A percentile compares a stretch with the other conserved stretches of the same genome.
phyloP scores from a whole-genome alignment of 2,888 invertebrate species.

The Orthosia gracilis region DNA sequence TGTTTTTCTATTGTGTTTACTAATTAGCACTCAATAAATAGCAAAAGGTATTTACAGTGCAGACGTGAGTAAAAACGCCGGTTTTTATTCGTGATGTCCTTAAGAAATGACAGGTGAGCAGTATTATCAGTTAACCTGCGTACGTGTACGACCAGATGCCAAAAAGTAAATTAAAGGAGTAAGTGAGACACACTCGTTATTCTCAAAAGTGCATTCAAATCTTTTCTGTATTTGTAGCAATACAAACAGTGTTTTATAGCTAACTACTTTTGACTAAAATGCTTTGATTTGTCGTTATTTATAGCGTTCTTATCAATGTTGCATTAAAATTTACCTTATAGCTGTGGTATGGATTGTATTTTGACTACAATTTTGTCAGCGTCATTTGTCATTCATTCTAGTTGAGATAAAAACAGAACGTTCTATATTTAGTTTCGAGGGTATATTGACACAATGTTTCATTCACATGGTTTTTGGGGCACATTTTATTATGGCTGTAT shows the following conservation, averaged over 20 bases:
- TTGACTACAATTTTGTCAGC: not conserved
- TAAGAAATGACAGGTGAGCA: too few species aligned
- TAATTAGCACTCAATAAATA: too few species aligned
- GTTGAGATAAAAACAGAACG: not conserved
- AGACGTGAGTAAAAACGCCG: too few species aligned
- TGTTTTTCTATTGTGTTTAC: too few species aligned
- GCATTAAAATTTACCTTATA: not conserved
- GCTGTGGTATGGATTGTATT: not conserved
- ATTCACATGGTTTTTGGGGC: not conserved
- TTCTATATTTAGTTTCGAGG: conserved; percentile 20
- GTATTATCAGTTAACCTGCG: too few species aligned
- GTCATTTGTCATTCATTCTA: not conserved
- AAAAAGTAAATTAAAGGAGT: too few species aligned
- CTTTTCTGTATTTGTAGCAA: not conserved
- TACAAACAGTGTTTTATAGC: not conserved
- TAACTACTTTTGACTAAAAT: not conserved
- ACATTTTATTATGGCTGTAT: not conserved
- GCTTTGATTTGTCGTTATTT: not conserved
- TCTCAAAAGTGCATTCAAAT: not conserved
- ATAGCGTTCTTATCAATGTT: conserved; percentile 22
- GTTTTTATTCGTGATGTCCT: too few species aligned
- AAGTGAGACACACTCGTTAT: not conserved
- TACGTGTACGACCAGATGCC: too few species aligned
- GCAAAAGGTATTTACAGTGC: too few species aligned
- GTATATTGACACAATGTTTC: conserved; percentile 17